Evolutionary conservation across 2,888 invertebrate species (phyloP).

Genomic region (Plebejus melissa): DNA sequence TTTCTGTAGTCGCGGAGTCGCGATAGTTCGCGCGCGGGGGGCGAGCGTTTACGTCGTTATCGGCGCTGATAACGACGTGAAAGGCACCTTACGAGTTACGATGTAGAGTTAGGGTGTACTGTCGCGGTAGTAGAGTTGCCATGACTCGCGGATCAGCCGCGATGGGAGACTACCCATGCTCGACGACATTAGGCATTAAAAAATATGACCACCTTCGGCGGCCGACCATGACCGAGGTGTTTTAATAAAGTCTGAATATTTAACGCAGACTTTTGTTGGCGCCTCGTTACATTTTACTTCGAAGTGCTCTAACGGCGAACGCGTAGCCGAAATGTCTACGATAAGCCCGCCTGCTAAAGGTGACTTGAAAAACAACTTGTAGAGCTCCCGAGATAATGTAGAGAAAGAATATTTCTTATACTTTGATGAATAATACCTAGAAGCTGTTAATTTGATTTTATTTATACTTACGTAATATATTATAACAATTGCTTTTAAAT

Average conservation of each 20-base stretch:
- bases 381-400: constrained; percentile 1
- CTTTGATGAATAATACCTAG: too few relatives aligned
- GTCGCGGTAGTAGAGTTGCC: constrained; percentile 45
- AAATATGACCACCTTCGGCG: constrained; percentile 4
- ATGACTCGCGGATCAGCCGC: constrained; percentile 53
- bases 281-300: constrained; percentile 27
- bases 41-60: constrained; percentile 53
- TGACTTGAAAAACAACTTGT: constrained; percentile 26
- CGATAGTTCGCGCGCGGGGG: constrained; percentile 16
- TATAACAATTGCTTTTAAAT: too few relatives aligned
- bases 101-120: constrained; percentile 46
- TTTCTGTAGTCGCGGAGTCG: constrained; percentile 34
- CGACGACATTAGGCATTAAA: constrained; percentile 29
- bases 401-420: constrained; percentile 13
- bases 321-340: constrained; percentile 23
- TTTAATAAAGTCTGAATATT: not conserved
- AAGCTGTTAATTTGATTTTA: too few relatives aligned
- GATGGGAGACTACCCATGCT: constrained; percentile 35
- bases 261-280: not conserved
- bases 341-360: constrained; percentile 22
- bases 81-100: constrained; percentile 47
- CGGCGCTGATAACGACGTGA: constrained; percentile 66
- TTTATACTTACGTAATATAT: too few relatives aligned
- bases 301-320: constrained; percentile 14
- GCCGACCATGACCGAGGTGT: not conserved